Evolutionary conservation across 2,888 invertebrate species (phyloP), one percentile per base, ranked within the genome.

Genomic region (Caenorhabditis plicata): DNA sequence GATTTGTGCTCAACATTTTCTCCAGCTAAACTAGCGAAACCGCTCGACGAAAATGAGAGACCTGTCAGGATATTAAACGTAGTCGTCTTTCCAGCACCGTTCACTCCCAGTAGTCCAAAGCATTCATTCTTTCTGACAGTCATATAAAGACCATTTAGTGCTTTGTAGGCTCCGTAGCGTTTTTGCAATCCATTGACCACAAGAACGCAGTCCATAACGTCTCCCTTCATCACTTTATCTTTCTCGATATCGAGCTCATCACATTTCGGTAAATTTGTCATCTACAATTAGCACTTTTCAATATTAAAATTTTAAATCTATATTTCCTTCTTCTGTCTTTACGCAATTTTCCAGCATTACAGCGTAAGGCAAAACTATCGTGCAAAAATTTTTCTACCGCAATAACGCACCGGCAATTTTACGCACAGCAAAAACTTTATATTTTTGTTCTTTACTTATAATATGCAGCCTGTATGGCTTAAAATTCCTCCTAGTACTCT

Each of bases 21-120:
- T 27, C 57, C 60, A 19, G 53, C 58, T 19, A 68, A 55, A 4
- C 9, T 57, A 0, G 65, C 68, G 8, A 42, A 43, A 43, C 68
- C 68, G 26, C 43, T 46, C 1, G 63, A 55, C 11, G 65, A 52
- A 38, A 66, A 68, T 3, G 64, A 55, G 23, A 57, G 57, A 27
- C 78, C 78, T 7, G 78, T 76, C 22, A 79, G 54, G 42, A 78
- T 76, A 47, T 75, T 70, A 60, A 78, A 78, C 7, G 78, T 77
- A 2, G 78, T 73, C 15, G 79, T 78, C 48, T 78, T 78, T 44
- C 78, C 78, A n/a, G 78, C 78, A 33, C 69, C 69, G 35, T 71
- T 71, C 31, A 68, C 68, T 63, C 77, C 78, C 23, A 78, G 58
- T 33, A 78, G 54, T 15, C 78, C 78, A 45, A 78, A 80, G 44